These are phyloP conservation scores for Gastrophryne carolinensis DNA, from an alignment of 2,797 vertebrate genomes.

Conservation along the genomic window DNA sequence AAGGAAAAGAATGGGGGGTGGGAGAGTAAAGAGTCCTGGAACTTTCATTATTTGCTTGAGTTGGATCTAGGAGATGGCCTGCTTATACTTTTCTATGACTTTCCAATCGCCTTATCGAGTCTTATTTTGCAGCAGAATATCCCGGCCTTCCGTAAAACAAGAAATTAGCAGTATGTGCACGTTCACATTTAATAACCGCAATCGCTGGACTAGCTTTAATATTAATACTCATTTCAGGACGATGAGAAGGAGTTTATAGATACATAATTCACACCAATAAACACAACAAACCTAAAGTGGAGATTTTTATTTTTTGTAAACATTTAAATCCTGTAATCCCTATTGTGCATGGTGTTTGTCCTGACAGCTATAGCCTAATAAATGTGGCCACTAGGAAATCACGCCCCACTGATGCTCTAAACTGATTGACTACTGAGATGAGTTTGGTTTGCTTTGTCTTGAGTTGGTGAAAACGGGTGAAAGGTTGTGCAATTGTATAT, in stretches of 20 bases:
- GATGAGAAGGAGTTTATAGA: not conserved
- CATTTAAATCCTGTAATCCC: not conserved
- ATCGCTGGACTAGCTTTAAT: not conserved
- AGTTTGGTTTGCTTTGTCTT: not conserved
- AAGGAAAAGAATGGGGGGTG: too few relatives aligned
- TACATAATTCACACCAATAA: not conserved
- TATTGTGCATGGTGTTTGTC: not conserved
- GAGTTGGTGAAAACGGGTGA: not conserved
- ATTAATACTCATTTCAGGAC: not conserved
- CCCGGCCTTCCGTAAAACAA: not conserved
- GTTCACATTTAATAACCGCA: not conserved
- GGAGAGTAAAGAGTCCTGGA: too few relatives aligned
- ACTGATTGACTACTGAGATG: not conserved
- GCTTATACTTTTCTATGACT: too few relatives aligned
- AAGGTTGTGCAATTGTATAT: conserved; percentile 11
- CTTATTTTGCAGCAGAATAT: too few relatives aligned
- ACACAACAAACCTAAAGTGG: not conserved
- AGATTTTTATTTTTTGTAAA: not conserved
- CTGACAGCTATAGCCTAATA: not conserved
- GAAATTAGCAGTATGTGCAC: not conserved
- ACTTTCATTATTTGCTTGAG: too few relatives aligned
- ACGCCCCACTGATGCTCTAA: not conserved
- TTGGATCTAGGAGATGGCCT: too few relatives aligned
- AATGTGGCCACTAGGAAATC: not conserved
- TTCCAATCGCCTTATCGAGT: too few relatives aligned